A percentile compares a stretch with the other conserved stretches of the same genome.
Conservation (phyloP, 23 tunicate genomes). For the Ciona savignyi region DNA sequence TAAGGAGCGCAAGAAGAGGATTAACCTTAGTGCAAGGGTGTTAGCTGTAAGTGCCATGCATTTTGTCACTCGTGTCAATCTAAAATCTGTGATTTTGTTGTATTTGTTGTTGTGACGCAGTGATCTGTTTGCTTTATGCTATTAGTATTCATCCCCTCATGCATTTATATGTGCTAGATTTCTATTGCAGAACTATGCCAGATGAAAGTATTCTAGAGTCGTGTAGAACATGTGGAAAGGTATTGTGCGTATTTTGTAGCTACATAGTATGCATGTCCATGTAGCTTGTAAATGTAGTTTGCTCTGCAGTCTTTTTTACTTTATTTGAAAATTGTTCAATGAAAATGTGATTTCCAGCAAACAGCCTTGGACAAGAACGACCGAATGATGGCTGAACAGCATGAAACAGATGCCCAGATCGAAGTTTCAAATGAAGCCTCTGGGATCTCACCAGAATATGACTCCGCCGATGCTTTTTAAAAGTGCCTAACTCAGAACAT, state of each 20-base stretch:
- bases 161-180: not conserved
- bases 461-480: constrained; percentile 4
- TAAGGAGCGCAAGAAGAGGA: constrained; percentile 23
- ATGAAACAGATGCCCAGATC: not conserved
- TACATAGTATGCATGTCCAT: not conserved
- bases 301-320: too few species aligned
- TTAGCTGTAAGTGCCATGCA: constrained; percentile 49
- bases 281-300: too few species aligned
- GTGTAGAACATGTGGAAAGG: not conserved
- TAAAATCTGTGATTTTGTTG: too few species aligned
- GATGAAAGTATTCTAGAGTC: not conserved
- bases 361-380: constrained; percentile 17
- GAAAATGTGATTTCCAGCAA: constrained; percentile 1
- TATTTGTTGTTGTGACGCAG: not conserved
- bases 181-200: not conserved
- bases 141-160: too few species aligned
- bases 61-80: too few species aligned
- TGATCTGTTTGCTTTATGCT: not conserved
- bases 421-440: not conserved
- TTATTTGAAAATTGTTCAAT: too few species aligned
- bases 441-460: constrained; percentile 1
- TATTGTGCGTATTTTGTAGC: not conserved
- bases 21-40: constrained; percentile 36
- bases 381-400: not conserved
- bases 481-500: too few species aligned